Evolutionary conservation across 2,113 vertebrate species (phyloP).

Genomic region (Pogonocichla stellata): DNA sequence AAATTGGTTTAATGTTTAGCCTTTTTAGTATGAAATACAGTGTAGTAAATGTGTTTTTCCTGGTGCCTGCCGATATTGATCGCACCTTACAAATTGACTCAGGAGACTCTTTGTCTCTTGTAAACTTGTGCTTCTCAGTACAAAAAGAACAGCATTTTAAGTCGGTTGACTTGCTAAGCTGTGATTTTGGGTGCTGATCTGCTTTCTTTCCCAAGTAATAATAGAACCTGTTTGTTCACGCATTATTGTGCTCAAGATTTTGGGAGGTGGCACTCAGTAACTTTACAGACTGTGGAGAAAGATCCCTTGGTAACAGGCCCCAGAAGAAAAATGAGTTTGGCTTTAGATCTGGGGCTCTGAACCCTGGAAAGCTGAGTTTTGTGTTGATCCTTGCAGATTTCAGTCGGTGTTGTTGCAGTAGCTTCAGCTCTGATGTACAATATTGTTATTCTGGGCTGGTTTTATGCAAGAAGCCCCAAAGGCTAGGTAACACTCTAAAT

Average conservation of each 20-base stretch:
- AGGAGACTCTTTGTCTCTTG: neutral
- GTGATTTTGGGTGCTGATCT: neutral
- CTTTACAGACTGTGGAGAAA: neutral
- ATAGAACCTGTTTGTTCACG: fast-evolving
- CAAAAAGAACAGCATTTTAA: neutral
- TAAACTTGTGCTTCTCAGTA: neutral
- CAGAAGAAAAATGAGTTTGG: neutral
- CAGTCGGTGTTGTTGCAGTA: too few species aligned
- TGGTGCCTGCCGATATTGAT: neutral
- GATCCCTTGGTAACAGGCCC: neutral
- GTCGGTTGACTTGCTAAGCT: neutral
- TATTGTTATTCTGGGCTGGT: neutral
- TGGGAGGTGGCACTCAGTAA: neutral
- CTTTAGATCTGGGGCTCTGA: neutral
- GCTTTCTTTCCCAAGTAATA: neutral
- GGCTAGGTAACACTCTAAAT: neutral
- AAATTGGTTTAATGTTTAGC: neutral
- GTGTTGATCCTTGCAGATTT: neutral
- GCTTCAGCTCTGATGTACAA: fast-evolving
- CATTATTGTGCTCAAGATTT: neutral
- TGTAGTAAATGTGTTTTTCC: neutral
- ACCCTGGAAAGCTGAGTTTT: neutral
- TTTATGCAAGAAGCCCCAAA: neutral
- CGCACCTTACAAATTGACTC: neutral
- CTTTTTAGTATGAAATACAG: neutral